Evolutionary conservation across 2,797 vertebrate species (phyloP).

Genomic region (Danio albolineatus): DNA sequence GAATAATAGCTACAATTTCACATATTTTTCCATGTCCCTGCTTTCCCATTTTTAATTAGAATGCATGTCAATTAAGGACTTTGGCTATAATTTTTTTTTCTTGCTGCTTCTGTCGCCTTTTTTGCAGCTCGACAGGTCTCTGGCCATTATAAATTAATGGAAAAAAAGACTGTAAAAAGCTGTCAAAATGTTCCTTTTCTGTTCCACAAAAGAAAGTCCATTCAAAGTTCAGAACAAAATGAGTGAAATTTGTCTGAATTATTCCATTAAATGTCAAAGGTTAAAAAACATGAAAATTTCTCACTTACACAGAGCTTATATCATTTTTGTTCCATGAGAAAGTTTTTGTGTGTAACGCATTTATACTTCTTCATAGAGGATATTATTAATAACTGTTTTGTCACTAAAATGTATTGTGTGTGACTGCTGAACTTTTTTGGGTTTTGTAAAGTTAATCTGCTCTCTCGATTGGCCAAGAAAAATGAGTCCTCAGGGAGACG

Average conservation of each 20-base stretch:
- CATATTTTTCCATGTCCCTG: background rate
- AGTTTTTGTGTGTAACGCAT: no score
- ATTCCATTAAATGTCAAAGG: constrained; percentile 1
- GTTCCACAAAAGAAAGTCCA: background rate
- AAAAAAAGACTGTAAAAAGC: background rate
- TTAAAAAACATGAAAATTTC: background rate
- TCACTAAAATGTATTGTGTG: no score
- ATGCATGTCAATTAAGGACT: no score
- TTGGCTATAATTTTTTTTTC: background rate
- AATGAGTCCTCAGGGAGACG: no score
- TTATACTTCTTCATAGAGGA: no score
- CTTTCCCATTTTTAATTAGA: background rate
- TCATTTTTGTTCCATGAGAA: background rate
- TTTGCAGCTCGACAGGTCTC: background rate
- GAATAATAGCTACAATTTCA: background rate
- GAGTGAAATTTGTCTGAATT: background rate
- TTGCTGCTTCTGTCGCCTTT: background rate
- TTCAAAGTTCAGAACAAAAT: constrained; percentile 6
- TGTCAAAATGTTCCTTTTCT: background rate
- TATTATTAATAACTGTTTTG: no score
- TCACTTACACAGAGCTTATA: background rate
- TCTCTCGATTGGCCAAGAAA: no score
- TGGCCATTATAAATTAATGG: no score
- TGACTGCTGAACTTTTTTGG: no score
- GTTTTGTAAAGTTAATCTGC: no score